Evolutionary conservation across 2,797 vertebrate species (phyloP).

Genomic region (Pelochelys cantorii): DNA sequence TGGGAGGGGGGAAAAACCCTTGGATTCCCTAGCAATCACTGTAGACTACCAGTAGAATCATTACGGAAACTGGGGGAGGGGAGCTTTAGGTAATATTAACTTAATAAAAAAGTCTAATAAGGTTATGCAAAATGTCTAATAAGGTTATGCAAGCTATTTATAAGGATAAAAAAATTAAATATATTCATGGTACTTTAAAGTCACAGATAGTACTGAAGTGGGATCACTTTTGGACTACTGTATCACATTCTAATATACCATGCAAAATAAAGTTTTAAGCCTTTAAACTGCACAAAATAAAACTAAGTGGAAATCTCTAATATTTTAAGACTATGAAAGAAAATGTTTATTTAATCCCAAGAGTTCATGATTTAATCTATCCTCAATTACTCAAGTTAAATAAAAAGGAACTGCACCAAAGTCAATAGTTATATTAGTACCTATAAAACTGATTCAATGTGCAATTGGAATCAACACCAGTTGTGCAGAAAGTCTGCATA

Average conservation of each 20-base stretch:
- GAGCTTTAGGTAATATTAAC: background rate
- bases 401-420: background rate
- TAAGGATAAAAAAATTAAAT: background rate
- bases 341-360: background rate
- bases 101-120: background rate
- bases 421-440: background rate
- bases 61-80: background rate
- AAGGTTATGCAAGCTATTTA: background rate
- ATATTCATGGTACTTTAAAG: background rate
- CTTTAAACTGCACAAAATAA: background rate
- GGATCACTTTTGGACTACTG: background rate
- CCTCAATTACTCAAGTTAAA: background rate
- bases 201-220: background rate
- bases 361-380: background rate
- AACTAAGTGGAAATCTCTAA: background rate
- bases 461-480: background rate
- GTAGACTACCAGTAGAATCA: background rate
- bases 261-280: background rate
- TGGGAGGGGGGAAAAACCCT: constrained; percentile 4
- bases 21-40: background rate
- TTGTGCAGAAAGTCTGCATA: background rate
- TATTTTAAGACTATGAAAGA: background rate
- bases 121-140: background rate
- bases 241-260: background rate
- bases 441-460: background rate